phyloP scores from a whole-genome alignment of 1,140 invertebrate genomes.

The Papilio glaucus region DNA sequence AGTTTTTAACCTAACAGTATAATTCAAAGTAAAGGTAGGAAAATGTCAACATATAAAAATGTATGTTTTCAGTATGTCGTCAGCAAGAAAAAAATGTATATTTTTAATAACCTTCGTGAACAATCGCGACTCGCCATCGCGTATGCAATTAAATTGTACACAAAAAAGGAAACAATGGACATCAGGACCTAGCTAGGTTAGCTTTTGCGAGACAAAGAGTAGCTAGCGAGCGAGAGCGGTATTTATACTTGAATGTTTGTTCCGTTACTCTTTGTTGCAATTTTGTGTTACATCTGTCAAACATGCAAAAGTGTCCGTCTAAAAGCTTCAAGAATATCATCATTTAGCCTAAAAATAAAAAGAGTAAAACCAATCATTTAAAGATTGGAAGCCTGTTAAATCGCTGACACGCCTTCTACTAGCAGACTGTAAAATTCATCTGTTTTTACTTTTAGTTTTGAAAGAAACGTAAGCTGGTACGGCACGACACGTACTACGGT shows the following conservation, averaged over 20 bases:
- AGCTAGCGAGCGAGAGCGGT: background rate
- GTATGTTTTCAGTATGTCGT: background rate
- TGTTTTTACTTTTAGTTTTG: too few species aligned
- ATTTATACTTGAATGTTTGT: background rate
- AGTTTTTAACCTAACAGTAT: background rate
- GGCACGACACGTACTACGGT: too few species aligned
- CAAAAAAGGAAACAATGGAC: conserved; percentile 16
- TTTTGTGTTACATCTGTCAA: background rate
- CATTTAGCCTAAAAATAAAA: too few species aligned
- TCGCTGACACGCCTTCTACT: too few species aligned
- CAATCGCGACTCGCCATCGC: background rate
- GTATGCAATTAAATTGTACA: conserved; percentile 22
- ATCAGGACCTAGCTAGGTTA: background rate
- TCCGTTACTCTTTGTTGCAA: background rate
- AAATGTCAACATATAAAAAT: conserved; percentile 9
- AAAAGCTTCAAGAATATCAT: background rate
- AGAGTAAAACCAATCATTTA: too few species aligned
- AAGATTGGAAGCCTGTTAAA: too few species aligned
- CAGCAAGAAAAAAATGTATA: background rate
- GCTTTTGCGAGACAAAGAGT: background rate
- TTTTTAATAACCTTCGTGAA: background rate
- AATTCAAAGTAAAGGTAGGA: background rate
- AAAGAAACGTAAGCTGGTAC: too few species aligned
- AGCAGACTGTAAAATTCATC: too few species aligned
- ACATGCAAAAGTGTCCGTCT: too few species aligned